Evolutionary conservation across 2,797 vertebrate species (phyloP).

Genomic region (Sparus aurata): DNA sequence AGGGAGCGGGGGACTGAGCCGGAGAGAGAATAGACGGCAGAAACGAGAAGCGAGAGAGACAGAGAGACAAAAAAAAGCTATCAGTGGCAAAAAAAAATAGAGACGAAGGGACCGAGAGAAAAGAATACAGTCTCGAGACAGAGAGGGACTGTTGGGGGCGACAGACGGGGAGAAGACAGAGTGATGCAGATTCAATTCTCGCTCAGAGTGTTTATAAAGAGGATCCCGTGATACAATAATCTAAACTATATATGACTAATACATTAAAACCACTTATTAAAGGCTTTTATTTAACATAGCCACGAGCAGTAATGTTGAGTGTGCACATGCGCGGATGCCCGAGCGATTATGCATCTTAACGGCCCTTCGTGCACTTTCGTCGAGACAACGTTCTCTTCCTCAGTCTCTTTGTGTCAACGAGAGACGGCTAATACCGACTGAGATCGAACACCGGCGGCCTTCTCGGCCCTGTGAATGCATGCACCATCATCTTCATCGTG

Average conservation of each 20-base stretch:
- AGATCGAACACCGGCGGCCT: not conserved
- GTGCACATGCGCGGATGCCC: not conserved
- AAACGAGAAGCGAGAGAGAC: slow-evolving; percentile 21
- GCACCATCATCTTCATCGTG: not conserved
- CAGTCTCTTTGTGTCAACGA: not conserved
- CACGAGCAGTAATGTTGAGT: not conserved
- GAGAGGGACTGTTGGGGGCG: slow-evolving; percentile 2
- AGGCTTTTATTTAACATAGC: not conserved
- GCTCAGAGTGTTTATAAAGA: slow-evolving; percentile 17
- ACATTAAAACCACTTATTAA: slow-evolving; percentile 9
- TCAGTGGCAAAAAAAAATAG: slow-evolving; percentile 2
- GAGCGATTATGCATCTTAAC: slow-evolving; percentile 8
- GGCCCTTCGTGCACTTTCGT: not conserved
- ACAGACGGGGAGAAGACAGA: not conserved
- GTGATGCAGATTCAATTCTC: slow-evolving; percentile 9
- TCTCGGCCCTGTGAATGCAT: slow-evolving; percentile 13
- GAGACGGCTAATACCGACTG: not conserved
- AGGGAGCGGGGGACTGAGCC: slow-evolving; percentile 7
- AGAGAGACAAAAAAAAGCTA: slow-evolving; percentile 27
- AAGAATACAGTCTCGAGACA: slow-evolving; percentile 11
- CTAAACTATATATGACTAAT: not conserved
- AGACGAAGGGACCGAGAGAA: slow-evolving; percentile 5
- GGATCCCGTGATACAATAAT: not conserved
- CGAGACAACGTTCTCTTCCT: not conserved
- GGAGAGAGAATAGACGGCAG: slow-evolving; percentile 9